phyloP scores from a whole-genome alignment of 2,797 vertebrate genomes.

The Chaenodraco wilsoni region DNA sequence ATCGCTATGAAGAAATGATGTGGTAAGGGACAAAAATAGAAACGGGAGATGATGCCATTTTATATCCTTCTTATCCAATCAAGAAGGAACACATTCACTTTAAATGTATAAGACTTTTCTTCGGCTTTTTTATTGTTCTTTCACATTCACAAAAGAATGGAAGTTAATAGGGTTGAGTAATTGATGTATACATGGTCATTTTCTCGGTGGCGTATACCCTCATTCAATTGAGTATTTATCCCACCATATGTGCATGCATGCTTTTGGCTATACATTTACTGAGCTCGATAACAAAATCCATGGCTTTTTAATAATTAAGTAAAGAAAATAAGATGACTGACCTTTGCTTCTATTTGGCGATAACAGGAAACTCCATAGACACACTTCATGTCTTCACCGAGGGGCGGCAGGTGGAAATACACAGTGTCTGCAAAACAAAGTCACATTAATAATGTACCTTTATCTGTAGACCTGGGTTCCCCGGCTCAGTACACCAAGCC shows the following conservation, averaged over 20 bases:
- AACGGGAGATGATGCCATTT: not conserved
- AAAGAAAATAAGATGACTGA: constrained; percentile 54
- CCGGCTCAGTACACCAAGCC: no score
- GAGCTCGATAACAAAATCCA: not conserved
- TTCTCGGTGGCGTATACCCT: no score
- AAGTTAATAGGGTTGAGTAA: no score
- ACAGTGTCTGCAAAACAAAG: constrained; percentile 81
- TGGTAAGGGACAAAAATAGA: not conserved
- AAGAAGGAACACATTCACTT: not conserved
- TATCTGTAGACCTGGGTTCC: no score
- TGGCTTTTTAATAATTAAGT: not conserved
- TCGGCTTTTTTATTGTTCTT: no score
- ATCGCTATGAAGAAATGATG: not conserved
- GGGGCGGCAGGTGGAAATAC: constrained; percentile 95
- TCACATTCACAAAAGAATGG: no score
- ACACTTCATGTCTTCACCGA: constrained; percentile 86
- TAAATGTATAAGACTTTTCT: no score
- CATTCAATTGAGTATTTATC: no score
- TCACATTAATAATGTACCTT: not conserved
- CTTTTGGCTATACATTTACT: no score
- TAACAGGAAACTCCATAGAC: constrained; percentile 97
- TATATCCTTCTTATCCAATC: constrained; percentile 9
- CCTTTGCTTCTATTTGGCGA: constrained; percentile 98
- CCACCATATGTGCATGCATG: no score
- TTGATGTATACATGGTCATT: no score